Base-by-base conservation (phyloP, 2,888 invertebrate genomes). In the Cerceris ruficornis region DNA sequence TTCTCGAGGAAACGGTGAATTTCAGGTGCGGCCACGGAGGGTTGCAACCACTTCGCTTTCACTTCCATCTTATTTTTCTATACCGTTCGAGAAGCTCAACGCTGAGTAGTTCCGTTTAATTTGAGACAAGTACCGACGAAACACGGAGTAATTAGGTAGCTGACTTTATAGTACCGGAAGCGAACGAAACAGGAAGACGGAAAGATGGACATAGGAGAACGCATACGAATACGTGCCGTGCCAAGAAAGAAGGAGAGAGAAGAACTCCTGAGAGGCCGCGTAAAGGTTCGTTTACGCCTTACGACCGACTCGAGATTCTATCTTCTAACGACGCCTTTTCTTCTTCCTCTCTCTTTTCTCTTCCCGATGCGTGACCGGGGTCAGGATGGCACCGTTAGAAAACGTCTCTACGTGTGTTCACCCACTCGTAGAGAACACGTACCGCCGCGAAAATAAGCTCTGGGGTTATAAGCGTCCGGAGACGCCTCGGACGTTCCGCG, bases 321-420 rank as follows among this genome's bases (percentile, higher is more conserved):
- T 85, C 84, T 80, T 68, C 77, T 75, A 81, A 75, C 81, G 77
- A 83, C 54, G 71, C 41, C 71, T 42, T 15, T 62, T 58, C 13
- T 8, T 58, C 46, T 55, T 59, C 57, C 43, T 49, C 50, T 69
- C 69, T 62, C 60, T 74, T 46, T 58, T 57, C 42, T 49, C 66
- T 61, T 57, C 62, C 49, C 80, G 86, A 88, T 84, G 88, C 89
- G 89, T 89, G 89, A 90, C 89, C 86, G 75, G 90, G 86, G 86
- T 88, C 86, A 85, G 85, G 84, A 90, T 88, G 86, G 84, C 86
- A 87, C 87, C 87, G 87, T 88, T 88, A 88, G 86, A 79, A 83
- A 74, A 72, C 75, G 81, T 82, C 84, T 84, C 81, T 80, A 85
- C 77, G 81, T 70, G 76, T 84, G 81, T 69, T 84, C 85, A 85